Base-by-base conservation (phyloP, 2,797 vertebrate species). In the Merluccius polli region DNA sequence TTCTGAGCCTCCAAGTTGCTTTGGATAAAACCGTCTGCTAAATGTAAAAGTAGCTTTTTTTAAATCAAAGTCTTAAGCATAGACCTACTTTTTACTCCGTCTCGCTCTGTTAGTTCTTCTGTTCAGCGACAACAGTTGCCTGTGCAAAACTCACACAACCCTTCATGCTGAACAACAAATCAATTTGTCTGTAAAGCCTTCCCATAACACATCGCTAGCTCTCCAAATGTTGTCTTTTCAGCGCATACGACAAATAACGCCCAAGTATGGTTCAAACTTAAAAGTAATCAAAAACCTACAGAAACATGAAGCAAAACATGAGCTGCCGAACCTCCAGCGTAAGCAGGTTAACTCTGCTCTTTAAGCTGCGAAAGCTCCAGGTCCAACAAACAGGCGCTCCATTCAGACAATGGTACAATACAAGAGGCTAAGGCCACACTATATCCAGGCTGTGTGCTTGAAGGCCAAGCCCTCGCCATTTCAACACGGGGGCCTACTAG, bases 321-420 rank as follows among this genome's bases (percentile, higher is more conserved):
- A 67, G 65, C 77, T 70, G 73, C 79, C 74, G 27, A 78, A 82
- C 73, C 75, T 84, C 75, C 73, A 80, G 78, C 82, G 35, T 77
- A 82, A 85, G 86, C 73, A 84, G 83, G 84, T 86, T 86, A 85
- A 83, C 76, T 81, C n/a, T 79, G 73, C 76, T 82, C 76, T 83
- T 81, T 78, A 85, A 85, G 77, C 78, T 12, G 79, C 68, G 74
- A 84, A 84, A 86, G 81, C 87, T 81, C 71, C 75, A 82, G 81
- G 78, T 82, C 81, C 76, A 79, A 83, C 73, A 88, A 24, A 86
- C 82, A 87, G 83, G 85, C 77, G 76, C 77, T 71, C 75, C 75
- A 84, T 87, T 85, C 81, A 87, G 75, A 90, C 89, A 89, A 89
- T 82, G 76, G 81, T 76, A 88, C 87, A 91, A 87, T 86, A 84